Evolutionary conservation across 2,797 vertebrate genomes (phyloP).

Genomic region (Halcyon chelicuti): DNA sequence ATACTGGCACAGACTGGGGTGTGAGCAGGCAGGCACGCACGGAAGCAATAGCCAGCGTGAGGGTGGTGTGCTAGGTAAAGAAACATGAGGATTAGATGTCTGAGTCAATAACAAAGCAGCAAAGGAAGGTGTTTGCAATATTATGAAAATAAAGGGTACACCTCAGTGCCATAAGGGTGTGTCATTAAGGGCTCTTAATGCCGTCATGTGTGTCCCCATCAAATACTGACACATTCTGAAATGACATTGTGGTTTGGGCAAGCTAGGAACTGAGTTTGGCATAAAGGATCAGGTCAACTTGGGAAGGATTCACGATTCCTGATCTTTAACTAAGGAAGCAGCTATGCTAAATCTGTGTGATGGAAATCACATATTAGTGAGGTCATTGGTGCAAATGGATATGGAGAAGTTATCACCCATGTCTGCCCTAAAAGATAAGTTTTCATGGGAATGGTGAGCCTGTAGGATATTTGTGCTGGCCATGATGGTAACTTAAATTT

Average conservation of each 20-base stretch:
- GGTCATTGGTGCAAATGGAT: neutral
- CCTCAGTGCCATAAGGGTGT: conserved; percentile 14
- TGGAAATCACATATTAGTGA: fast-evolving
- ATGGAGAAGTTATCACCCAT: neutral
- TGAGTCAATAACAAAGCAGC: conserved; percentile 30
- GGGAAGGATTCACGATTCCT: neutral
- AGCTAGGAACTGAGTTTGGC: neutral
- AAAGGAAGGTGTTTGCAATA: conserved; percentile 20
- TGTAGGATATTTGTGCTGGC: neutral
- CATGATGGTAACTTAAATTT: neutral
- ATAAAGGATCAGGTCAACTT: neutral
- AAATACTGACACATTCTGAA: conserved; percentile 31
- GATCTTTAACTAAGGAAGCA: neutral
- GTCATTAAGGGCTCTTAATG: neutral
- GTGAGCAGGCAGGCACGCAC: neutral
- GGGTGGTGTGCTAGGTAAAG: neutral
- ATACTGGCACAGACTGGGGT: neutral
- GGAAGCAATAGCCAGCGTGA: neutral
- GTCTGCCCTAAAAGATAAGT: neutral
- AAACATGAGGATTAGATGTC: neutral
- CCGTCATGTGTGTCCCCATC: neutral
- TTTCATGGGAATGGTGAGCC: neutral
- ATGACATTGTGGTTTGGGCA: neutral
- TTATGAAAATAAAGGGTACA: conserved; percentile 32
- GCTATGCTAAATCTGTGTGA: neutral